Base-by-base conservation (phyloP, 1,140 invertebrate species). In the Leucophenga varia region DNA sequence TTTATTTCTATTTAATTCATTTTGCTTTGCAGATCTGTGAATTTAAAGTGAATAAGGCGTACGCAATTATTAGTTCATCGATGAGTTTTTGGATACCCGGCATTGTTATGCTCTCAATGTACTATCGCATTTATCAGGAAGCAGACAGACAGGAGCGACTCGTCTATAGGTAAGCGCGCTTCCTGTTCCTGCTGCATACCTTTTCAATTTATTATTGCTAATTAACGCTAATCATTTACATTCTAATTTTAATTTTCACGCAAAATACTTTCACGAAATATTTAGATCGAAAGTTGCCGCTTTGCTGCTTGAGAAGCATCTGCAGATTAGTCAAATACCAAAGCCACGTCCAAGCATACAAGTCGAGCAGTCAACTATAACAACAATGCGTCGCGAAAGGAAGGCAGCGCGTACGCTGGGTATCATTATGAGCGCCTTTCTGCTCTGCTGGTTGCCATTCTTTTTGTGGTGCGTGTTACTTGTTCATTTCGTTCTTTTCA, bases 21-120 rank as follows among this genome's bases (percentile, higher is more conserved):
- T 35, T 54, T 52, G 14, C 25, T 43, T 60, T 56, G 5, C 54
- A 74, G 71, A 67, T 74, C 54, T 97, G 93, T 75, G 82, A 81
- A 55, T 96, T 96, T 70, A 85, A 85, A 47, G 93, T 96, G 48
- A 97, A 96, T 78, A 86, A 86, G 75, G 81, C 86, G 3, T 97
- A 96, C 61, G 91, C 93, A 14, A 82, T 95, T 45, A 83, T 97
- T 28, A 96, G 93, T 14, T 95, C 91, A 18, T 87, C 88, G 76
- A 87, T 97, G 38, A 95, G 92, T 58, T 97, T 97, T 76, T 97
- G 94, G 93, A 86, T 95, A 35, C 95, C 95, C n/a, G 91, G 91
- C 32, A 85, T 92, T 56, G 91, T 95, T 49, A 97, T 97, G 93
- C 82, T 96, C 36, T 88, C 87, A 63, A 93, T 95, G 82, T 97